phyloP scores from a whole-genome alignment of 2,797 vertebrate genomes.

The Helostoma temminkii region DNA sequence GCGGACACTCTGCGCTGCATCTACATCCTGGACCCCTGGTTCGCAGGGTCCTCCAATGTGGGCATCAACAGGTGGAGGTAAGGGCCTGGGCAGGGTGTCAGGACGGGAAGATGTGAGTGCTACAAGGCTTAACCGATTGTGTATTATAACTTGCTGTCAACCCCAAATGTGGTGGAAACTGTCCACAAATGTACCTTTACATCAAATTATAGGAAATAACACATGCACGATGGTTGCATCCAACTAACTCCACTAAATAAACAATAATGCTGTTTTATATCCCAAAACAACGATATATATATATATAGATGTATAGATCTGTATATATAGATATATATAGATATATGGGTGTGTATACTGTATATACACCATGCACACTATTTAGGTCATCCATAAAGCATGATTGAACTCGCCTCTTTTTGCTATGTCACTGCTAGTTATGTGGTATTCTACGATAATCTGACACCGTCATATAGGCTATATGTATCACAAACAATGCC shows the following conservation, averaged over 20 bases:
- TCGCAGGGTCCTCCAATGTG: constrained; percentile 94
- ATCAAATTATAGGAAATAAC: no score
- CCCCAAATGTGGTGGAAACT: neutral
- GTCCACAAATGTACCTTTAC: no score
- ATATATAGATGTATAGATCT: no score
- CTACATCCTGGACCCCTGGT: constrained; percentile 96
- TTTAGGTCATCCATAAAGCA: neutral
- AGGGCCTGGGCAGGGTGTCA: constrained; percentile 33
- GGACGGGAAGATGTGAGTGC: no score
- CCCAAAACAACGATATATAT: no score
- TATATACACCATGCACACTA: no score
- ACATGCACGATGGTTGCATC: no score
- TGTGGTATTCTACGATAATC: neutral
- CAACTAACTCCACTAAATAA: no score
- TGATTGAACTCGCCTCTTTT: neutral
- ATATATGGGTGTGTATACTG: no score
- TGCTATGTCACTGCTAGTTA: neutral
- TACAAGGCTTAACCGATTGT: neutral
- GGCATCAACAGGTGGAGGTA: constrained; percentile 98
- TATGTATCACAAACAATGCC: neutral
- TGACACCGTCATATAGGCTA: neutral
- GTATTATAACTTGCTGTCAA: neutral
- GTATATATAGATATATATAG: no score
- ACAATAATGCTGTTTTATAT: no score
- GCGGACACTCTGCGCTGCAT: constrained; percentile 91